phyloP scores from a whole-genome alignment of 2,113 vertebrate species.

The Scomber scombrus region DNA sequence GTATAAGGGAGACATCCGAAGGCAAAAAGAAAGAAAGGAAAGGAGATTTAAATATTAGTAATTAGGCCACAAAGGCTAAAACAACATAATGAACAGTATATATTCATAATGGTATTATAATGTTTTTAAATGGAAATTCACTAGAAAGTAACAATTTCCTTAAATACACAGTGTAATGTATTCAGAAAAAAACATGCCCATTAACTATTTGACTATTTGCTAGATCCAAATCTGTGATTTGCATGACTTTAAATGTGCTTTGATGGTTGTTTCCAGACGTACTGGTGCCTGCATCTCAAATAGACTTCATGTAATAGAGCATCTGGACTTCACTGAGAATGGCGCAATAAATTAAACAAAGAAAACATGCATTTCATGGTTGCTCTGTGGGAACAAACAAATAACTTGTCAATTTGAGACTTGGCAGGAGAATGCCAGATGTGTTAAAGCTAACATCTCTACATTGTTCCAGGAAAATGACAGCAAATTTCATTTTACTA shows the following conservation, averaged over 20 bases:
- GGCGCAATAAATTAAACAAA: slow-evolving; percentile 7
- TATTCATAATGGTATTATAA: neutral
- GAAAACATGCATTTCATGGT: slow-evolving; percentile 11
- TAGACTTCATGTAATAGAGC: neutral
- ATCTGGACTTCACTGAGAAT: slow-evolving; percentile 6
- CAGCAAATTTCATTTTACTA: slow-evolving; percentile 20
- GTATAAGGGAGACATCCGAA: slow-evolving; percentile 1
- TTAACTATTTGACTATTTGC: neutral
- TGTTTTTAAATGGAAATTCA: neutral
- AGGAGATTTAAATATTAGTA: slow-evolving; percentile 34
- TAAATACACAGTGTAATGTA: too few relatives aligned
- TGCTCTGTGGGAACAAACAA: slow-evolving; percentile 23
- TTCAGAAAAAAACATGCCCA: too few relatives aligned
- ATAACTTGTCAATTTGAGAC: slow-evolving; percentile 24
- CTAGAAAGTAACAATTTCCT: neutral
- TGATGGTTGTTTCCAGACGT: neutral
- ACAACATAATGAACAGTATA: slow-evolving; percentile 7
- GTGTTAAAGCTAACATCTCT: neutral
- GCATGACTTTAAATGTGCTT: neutral
- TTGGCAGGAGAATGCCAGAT: slow-evolving; percentile 1
- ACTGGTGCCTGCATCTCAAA: neutral
- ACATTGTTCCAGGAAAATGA: slow-evolving; percentile 26
- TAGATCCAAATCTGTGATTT: neutral
- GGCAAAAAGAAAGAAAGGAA: slow-evolving; percentile 30
- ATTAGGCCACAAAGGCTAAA: neutral